Evolutionary conservation across 1,140 invertebrate species (phyloP), one percentile per base, ranked within the genome.

Genomic region (Drosophila willistoni): DNA sequence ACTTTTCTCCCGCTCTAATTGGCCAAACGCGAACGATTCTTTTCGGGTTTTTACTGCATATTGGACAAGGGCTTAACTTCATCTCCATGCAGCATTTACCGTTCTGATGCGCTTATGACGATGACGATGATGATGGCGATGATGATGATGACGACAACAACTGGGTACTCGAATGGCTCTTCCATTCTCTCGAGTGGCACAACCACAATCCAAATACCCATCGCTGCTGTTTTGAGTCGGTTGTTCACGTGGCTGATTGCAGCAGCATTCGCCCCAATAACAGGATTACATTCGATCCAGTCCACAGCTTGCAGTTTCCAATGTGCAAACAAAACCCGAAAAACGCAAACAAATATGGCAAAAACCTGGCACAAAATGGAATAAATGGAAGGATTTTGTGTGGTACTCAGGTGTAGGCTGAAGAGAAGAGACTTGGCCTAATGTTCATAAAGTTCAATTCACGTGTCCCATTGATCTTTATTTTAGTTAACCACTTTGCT

Each of bases 1-100:
- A 81, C 86, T 73, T 81, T 78, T 73, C 74, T 54, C 51, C 72
- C 61, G 73, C 73, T 77, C 85, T 90, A 90, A 90, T 86, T 90
- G 78, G 78, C 75, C 79, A 69, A 68, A 68, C 51, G 69, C 65
- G 22, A 61, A 51, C 19, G 65, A 61, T 54, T 47, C 60, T 68
- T 33, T 72, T 47, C 29, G 64, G 39, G 68, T 47, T 81, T 85
- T 85, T 82, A 85, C 82, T 85, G 82, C 82, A 85, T 85, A 85
- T 85, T 87, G 82, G 42, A 68, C 51, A 51, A 19, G 36, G 59
- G 44, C n/a, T 63, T 61, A 14, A 7, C 19, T 41, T 17, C 60
- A 66, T 74, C 47, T 55, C 42, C 68, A 44, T 70, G 63, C 63
- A 62, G 61, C 78, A 78, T 81, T 72, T 78, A 78, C 78, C 68